Percentiles rank a stretch among this genome's conserved stretches.
Conservation (phyloP, 2,113 vertebrate species). For the Arothron firmamentum region DNA sequence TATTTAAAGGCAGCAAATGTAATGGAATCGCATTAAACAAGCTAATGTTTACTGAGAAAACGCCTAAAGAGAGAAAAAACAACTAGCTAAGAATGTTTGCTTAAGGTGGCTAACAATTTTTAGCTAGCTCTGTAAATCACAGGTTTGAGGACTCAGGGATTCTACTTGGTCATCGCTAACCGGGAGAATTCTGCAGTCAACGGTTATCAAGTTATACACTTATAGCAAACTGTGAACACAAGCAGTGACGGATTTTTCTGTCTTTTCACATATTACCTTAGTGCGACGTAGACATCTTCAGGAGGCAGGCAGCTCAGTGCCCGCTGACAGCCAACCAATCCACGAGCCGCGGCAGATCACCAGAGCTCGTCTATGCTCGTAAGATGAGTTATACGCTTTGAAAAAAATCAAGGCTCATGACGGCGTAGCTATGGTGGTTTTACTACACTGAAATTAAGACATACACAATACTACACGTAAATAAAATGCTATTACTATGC, state of each 20-base stretch:
- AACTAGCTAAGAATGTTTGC: neutral
- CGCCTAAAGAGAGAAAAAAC: too few relatives aligned
- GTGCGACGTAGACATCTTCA: neutral
- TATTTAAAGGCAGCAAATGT: too few relatives aligned
- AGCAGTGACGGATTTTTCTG: neutral
- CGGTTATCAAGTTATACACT: too few relatives aligned
- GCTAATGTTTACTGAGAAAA: too few relatives aligned
- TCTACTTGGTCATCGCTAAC: neutral
- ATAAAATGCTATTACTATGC: too few relatives aligned
- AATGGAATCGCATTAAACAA: too few relatives aligned
- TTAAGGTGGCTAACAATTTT: slow-evolving; percentile 2
- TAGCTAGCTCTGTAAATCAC: slow-evolving; percentile 41
- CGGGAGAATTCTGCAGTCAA: too few relatives aligned
- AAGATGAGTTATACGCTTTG: neutral
- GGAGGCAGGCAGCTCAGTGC: neutral
- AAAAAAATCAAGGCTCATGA: neutral
- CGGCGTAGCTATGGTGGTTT: too few relatives aligned
- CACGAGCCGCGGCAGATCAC: slow-evolving; percentile 34
- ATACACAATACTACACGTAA: too few relatives aligned
- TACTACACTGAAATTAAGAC: too few relatives aligned
- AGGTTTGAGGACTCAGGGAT: slow-evolving; percentile 4
- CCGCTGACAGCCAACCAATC: slow-evolving; percentile 13
- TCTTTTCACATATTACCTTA: slow-evolving; percentile 5
- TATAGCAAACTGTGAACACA: neutral
- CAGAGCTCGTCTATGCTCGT: neutral